Conservation (phyloP, 2,797 vertebrate genomes). For the Nannoperca obscura region DNA sequence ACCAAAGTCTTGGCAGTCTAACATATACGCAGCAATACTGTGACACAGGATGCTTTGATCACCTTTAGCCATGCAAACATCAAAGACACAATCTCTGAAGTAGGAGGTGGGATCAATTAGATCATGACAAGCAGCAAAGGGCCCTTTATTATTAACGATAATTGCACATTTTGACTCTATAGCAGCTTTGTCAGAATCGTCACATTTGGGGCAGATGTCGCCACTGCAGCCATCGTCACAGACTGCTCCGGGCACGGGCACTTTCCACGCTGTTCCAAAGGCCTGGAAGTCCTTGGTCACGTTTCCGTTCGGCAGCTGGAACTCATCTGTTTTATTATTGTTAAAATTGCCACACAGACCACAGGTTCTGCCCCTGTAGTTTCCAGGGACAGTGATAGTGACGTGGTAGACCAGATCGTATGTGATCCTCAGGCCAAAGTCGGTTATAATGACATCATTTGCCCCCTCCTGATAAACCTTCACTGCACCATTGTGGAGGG, state of each 20-base stretch:
- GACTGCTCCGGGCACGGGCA: conserved; percentile 56
- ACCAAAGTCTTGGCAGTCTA: conserved; percentile 79
- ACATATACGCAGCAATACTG: conserved; percentile 71
- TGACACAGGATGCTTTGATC: conserved; percentile 72
- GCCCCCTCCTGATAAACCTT: conserved; percentile 48
- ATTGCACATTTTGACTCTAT: conserved; percentile 80
- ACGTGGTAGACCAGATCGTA: conserved; percentile 74
- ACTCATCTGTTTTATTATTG: conserved; percentile 51
- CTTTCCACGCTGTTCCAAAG: conserved; percentile 64
- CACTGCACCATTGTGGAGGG: conserved; percentile 47
- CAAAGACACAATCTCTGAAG: conserved; percentile 82
- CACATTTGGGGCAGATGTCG: conserved; percentile 56
- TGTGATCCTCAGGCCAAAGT: conserved; percentile 72
- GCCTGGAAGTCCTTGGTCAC: conserved; percentile 65
- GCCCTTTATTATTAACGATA: conserved; percentile 75
- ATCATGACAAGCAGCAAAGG: conserved; percentile 81
- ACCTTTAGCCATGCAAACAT: conserved; percentile 78
- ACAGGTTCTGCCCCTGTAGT: conserved; percentile 68
- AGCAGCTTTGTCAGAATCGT: neutral
- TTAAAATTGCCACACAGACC: conserved; percentile 82
- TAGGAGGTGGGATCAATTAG: conserved; percentile 70
- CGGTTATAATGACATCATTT: conserved; percentile 48
- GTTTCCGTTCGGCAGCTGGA: conserved; percentile 77
- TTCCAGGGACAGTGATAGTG: conserved; percentile 66
- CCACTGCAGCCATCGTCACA: conserved; percentile 48